Evolutionary conservation across 2,888 invertebrate species (phyloP), one percentile per base, ranked within the genome.

Genomic region (Girardia tigrina): DNA sequence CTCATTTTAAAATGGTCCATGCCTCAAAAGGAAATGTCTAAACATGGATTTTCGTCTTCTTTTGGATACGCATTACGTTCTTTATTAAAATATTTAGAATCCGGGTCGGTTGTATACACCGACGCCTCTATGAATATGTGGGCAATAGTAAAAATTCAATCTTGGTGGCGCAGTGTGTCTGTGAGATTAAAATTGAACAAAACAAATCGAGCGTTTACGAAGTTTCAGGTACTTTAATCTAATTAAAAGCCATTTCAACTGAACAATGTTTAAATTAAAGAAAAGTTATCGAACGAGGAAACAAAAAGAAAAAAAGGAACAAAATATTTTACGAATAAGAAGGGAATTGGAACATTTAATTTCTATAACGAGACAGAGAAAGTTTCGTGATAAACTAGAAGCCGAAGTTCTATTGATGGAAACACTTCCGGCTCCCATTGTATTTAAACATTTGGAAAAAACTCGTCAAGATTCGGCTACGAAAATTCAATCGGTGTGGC

Each of bases 81-180:
- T 56, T 56, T 56, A n/a, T 2, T 56, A 56, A 56, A 56, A 56
- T 20, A 20, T 4, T n/a, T 56, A 23, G 82, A 83, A 27, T 80
- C 83, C 1, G 83, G 83, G 6, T 79, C 74, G 56, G 42, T 78
- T 16, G 76, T 79, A 28, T 76, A 78, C 36, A 79, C 79, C 0
- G 77, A 81, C 77, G 79, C 80, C 76, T 81, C 82, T 80, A 79
- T 79, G 1, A 76, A 77, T 26, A 16, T 78, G 36, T 77, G 80
- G 75, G 82, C 81, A 69, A 83, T 82, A n/a, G 77, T 79, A 12
- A 77, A 80, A 27, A 82, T 84, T 29, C 84, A 84, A 77, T 81
- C 83, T 0, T 78, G 80, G 71, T 84, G 83, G 82, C 81, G 80
- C 77, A 83, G 83, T 26, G 81, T 78, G 42, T 77, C 78, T 56